phyloP scores from a whole-genome alignment of 1,140 invertebrate species.

The Drosophila kohkoa region DNA sequence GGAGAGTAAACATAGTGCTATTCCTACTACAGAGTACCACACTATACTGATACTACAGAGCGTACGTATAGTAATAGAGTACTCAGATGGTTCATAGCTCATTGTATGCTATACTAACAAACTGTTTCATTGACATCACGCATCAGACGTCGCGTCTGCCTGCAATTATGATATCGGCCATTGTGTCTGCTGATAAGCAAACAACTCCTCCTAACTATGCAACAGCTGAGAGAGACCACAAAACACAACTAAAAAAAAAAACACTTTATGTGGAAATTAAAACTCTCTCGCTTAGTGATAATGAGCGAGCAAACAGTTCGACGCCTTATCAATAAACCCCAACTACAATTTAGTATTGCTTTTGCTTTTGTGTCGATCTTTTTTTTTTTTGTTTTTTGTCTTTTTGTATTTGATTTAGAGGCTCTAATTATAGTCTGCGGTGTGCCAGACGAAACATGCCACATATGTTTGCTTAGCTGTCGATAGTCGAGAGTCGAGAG shows the following conservation, averaged over 20 bases:
- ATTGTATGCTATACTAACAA: slow-evolving; percentile 16
- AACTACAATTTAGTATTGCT: slow-evolving; percentile 23
- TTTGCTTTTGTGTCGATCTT: slow-evolving; percentile 4
- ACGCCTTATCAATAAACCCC: slow-evolving; percentile 36
- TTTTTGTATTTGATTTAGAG: slow-evolving; percentile 11
- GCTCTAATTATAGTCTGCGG: slow-evolving; percentile 45
- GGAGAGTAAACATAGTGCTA: slow-evolving; percentile 19
- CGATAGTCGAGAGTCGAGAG: slow-evolving; percentile 19
- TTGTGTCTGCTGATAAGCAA: slow-evolving; percentile 47
- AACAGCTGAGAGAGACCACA: slow-evolving; percentile 25
- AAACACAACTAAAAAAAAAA: slow-evolving; percentile 16
- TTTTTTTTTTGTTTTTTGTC: slow-evolving; percentile 15
- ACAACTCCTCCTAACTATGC: slow-evolving; percentile 32
- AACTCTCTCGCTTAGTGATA: slow-evolving; percentile 17
- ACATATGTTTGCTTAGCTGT: slow-evolving; percentile 45
- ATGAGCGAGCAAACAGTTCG: slow-evolving; percentile 52
- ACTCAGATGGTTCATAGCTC: slow-evolving; percentile 1
- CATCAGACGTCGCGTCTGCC: slow-evolving; percentile 39
- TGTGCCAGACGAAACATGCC: slow-evolving; percentile 24
- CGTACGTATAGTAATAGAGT: not conserved
- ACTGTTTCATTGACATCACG: slow-evolving; percentile 48
- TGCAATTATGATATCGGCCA: slow-evolving; percentile 47
- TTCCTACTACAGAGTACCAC: slow-evolving; percentile 4
- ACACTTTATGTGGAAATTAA: slow-evolving; percentile 15
- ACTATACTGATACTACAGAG: too few relatives aligned